These are phyloP conservation scores for Eulithis prunata DNA, from an alignment of 2,888 invertebrate genomes.

Conservation along the genomic window DNA sequence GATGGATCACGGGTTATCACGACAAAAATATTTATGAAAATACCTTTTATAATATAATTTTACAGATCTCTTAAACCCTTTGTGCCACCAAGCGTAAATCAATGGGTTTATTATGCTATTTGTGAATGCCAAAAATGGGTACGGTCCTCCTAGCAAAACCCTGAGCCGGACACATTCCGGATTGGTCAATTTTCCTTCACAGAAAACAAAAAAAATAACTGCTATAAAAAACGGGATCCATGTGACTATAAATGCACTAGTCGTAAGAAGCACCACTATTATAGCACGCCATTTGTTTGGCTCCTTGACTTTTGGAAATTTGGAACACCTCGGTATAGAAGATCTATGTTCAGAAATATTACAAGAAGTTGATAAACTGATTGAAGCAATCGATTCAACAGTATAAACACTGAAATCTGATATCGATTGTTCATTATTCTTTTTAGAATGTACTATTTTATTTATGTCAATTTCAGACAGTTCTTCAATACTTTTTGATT, in stretches of 20 bases:
- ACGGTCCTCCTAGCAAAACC: constrained; percentile 82
- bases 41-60: constrained; percentile 55
- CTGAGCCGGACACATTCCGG: constrained; percentile 76
- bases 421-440: constrained; percentile 44
- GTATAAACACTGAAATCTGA: constrained; percentile 65
- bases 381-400: constrained; percentile 52
- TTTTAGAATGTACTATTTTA: constrained; percentile 39
- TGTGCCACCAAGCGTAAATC: constrained; percentile 89
- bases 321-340: constrained; percentile 17
- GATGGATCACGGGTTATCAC: constrained; percentile 1
- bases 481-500: constrained; percentile 64
- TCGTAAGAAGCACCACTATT: constrained; percentile 85
- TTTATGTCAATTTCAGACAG: constrained; percentile 45
- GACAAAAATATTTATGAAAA: constrained; percentile 33
- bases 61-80: constrained; percentile 84
- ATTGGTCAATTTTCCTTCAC: constrained; percentile 74
- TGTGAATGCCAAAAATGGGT: constrained; percentile 84
- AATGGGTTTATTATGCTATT: constrained; percentile 87
- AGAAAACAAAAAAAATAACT: constrained; percentile 81
- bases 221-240: constrained; percentile 87
- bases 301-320: constrained; percentile 55
- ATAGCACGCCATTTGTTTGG: constrained; percentile 85
- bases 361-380: constrained; percentile 34
- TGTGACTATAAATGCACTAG: constrained; percentile 85
- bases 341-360: constrained; percentile 4